A percentile compares a stretch with the other conserved stretches of the same genome.
phyloP scores from a whole-genome alignment of 2,888 invertebrate species.

The Patella pellucida region DNA sequence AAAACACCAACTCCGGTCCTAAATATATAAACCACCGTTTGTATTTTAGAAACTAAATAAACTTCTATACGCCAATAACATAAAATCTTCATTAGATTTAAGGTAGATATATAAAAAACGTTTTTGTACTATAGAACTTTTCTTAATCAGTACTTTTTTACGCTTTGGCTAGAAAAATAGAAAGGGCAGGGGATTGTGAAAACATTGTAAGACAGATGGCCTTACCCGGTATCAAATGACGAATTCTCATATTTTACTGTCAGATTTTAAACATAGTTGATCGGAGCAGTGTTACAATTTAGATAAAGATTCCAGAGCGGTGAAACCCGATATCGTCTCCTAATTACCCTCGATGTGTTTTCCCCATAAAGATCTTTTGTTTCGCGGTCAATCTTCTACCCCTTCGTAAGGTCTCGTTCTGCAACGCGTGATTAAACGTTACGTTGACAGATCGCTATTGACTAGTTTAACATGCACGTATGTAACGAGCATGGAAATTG shows the following conservation, averaged over 20 bases:
- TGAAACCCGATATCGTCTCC: conserved; percentile 38
- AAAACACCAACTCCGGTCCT: too few species aligned
- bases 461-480: too few species aligned
- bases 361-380: conserved; percentile 36
- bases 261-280: conserved; percentile 45
- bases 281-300: conserved; percentile 46
- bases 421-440: conserved; percentile 1
- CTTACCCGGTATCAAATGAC: conserved; percentile 41
- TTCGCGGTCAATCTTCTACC: conserved; percentile 20
- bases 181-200: conserved; percentile 21
- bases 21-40: too few species aligned
- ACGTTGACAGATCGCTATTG: not conserved
- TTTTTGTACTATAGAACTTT: too few species aligned
- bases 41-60: too few species aligned
- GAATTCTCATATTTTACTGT: conserved; percentile 43
- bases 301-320: conserved; percentile 44
- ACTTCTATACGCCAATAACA: too few species aligned
- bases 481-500: too few species aligned
- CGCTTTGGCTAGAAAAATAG: not conserved
- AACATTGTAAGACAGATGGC: conserved; percentile 47
- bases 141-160: too few species aligned
- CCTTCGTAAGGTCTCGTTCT: not conserved
- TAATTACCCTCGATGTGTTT: conserved; percentile 45
- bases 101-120: too few species aligned
- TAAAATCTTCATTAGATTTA: too few species aligned